phyloP scores from a whole-genome alignment of 2,113 vertebrate species.

The Lonchura striata region DNA sequence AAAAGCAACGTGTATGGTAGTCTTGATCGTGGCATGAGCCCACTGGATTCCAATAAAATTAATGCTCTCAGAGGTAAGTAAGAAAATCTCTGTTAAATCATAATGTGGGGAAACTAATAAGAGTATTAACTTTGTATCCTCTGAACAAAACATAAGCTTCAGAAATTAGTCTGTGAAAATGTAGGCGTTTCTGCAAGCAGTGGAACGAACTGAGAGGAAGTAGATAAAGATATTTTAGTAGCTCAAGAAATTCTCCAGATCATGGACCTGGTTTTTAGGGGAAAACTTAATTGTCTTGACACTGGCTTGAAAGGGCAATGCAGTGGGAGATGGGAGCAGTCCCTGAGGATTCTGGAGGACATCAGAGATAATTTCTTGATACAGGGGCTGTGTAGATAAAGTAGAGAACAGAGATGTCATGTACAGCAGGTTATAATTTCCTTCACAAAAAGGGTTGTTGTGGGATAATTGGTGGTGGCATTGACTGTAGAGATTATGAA shows the following conservation, averaged over 20 bases:
- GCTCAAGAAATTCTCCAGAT: background rate
- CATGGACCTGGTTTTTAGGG: background rate
- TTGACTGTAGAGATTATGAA: background rate
- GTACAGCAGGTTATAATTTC: background rate
- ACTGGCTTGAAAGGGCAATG: background rate
- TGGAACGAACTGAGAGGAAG: background rate
- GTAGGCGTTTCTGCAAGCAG: background rate
- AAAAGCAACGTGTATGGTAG: conserved; percentile 76
- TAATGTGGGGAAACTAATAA: background rate
- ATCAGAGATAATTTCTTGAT: background rate
- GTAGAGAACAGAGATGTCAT: background rate
- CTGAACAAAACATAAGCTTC: background rate
- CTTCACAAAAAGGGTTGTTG: background rate
- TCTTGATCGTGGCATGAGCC: conserved; percentile 51
- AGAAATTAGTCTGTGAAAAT: background rate
- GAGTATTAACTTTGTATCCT: background rate
- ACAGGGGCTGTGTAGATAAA: background rate
- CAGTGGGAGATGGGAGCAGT: background rate
- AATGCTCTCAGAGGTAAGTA: conserved; percentile 77
- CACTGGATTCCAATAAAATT: conserved; percentile 76
- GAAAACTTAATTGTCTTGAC: background rate
- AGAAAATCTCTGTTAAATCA: background rate
- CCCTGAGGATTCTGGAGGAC: background rate
- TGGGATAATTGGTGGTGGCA: background rate
- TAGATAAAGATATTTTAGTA: background rate